phyloP scores from a whole-genome alignment of 2,113 vertebrate species.

The Hemiscyllium ocellatum region DNA sequence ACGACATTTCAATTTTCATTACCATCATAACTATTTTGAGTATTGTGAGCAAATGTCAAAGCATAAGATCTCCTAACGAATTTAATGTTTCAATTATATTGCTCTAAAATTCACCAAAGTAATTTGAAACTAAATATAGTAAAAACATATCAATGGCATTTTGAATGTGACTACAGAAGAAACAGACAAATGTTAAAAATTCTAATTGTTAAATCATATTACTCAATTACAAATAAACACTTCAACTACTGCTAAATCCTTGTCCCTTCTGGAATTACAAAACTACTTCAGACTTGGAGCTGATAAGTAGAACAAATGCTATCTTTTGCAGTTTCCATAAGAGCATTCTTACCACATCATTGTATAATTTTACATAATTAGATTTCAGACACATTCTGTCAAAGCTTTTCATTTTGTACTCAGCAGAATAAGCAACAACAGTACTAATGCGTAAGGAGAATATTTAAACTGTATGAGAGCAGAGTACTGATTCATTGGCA shows the following conservation, averaged over 20 bases:
- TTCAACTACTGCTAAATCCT: neutral
- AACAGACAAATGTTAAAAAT: neutral
- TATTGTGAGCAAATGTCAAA: neutral
- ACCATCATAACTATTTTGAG: neutral
- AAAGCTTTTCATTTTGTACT: no score
- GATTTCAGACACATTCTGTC: no score
- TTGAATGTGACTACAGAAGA: neutral
- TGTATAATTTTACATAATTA: no score
- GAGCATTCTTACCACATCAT: neutral
- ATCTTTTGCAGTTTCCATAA: neutral
- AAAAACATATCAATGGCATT: neutral
- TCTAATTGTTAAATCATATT: neutral
- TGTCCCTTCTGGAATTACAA: neutral
- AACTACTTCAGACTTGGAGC: neutral
- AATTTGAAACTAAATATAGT: neutral
- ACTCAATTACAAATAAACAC: neutral
- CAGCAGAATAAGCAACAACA: no score
- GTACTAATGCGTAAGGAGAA: no score
- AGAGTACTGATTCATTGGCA: no score
- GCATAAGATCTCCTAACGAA: neutral
- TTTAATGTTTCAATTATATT: neutral
- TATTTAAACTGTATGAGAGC: no score
- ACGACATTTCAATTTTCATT: neutral
- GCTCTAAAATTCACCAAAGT: neutral
- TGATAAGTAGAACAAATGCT: neutral